Percentiles rank a stretch among this genome's conserved stretches.
Evolutionary conservation across 2,797 vertebrate genomes (phyloP).

Genomic region (Ficedula albicollis): DNA sequence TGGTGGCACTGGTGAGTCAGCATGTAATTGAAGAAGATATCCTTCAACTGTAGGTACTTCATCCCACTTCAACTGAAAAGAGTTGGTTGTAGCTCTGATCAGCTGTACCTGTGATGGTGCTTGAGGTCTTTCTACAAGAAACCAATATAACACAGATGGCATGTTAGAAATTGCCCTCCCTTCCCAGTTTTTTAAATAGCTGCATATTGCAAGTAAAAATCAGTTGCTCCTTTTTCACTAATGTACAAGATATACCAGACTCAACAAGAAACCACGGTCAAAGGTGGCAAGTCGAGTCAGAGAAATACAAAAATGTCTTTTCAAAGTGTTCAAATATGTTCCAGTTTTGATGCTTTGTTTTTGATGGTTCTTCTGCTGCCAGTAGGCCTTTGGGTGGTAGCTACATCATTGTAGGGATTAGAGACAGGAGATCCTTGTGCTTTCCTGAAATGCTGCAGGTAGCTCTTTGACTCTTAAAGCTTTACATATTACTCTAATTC

Average conservation of each 20-base stretch:
- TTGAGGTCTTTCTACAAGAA: conserved; percentile 84
- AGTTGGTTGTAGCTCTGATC: conserved; percentile 91
- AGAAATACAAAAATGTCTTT: background rate
- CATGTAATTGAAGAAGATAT: conserved; percentile 91
- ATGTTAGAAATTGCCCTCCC: background rate
- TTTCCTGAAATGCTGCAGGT: background rate
- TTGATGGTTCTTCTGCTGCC: background rate
- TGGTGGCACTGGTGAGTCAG: conserved; percentile 64
- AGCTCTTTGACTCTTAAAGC: background rate
- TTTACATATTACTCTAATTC: background rate
- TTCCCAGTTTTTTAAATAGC: background rate
- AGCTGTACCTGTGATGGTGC: conserved; percentile 88
- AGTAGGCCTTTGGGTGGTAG: background rate
- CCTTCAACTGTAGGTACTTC: conserved; percentile 91
- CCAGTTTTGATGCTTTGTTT: background rate
- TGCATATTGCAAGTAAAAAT: background rate
- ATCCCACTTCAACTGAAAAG: conserved; percentile 95
- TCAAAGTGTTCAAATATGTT: background rate
- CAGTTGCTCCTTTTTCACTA: background rate
- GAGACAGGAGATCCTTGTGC: background rate
- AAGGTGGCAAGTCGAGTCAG: background rate
- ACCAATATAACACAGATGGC: conserved; percentile 8
- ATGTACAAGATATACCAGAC: background rate
- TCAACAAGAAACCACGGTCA: background rate
- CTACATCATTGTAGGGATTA: background rate